These are phyloP conservation scores for Diphyllodes magnificus DNA, from an alignment of 2,113 vertebrate genomes.

Conservation along the genomic window DNA sequence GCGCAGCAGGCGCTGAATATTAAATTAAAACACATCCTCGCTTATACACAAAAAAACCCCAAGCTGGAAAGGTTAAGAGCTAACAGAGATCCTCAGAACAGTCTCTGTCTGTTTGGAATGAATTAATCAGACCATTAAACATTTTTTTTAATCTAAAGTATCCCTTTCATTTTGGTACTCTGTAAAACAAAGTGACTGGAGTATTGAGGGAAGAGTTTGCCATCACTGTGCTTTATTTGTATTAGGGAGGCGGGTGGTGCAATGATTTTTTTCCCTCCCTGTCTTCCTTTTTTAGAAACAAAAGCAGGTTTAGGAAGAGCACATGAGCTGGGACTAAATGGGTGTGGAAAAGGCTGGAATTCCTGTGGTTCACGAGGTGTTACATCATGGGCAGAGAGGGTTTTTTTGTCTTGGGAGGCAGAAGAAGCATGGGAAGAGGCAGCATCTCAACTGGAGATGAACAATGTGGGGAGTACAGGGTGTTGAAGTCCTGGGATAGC, in stretches of 20 bases:
- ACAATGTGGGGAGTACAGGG: accelerated
- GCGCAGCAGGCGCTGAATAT: slow-evolving; percentile 50
- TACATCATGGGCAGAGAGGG: accelerated
- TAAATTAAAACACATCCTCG: slow-evolving; percentile 62
- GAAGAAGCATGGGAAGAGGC: not conserved
- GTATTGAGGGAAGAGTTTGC: slow-evolving; percentile 38
- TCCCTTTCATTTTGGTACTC: slow-evolving; percentile 70
- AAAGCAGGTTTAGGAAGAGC: not conserved
- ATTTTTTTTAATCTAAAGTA: slow-evolving; percentile 76
- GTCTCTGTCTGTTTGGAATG: slow-evolving; percentile 69
- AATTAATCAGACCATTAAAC: slow-evolving; percentile 77
- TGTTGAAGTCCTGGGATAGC: no score
- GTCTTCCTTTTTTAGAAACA: not conserved
- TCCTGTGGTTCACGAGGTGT: accelerated
- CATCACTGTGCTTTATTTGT: not conserved
- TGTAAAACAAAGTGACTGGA: slow-evolving; percentile 66
- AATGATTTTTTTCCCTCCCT: not conserved
- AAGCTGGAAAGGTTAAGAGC: slow-evolving; percentile 71
- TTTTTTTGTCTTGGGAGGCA: not conserved
- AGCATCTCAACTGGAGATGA: not conserved
- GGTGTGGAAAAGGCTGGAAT: not conserved
- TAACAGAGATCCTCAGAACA: slow-evolving; percentile 58
- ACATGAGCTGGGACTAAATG: not conserved
- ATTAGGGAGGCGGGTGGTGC: not conserved
- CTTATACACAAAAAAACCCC: not conserved